phyloP scores from a whole-genome alignment of 2,113 vertebrate genomes.

The Ictidomys tridecemlineatus region DNA sequence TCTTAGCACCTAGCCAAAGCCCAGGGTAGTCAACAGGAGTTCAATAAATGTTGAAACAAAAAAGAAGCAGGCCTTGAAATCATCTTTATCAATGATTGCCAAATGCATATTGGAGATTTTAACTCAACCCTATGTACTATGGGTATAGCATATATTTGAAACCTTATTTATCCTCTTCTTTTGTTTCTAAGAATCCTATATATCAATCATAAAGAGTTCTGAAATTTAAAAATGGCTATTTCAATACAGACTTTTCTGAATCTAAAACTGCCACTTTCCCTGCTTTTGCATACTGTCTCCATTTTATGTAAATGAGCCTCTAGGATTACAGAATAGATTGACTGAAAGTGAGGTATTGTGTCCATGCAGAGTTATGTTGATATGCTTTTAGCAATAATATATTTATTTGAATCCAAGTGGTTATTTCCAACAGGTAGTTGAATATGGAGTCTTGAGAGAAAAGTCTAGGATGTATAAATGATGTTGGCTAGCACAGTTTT shows the following conservation, averaged over 20 bases:
- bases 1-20: neutral
- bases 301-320: neutral
- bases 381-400: neutral
- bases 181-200: slow-evolving; percentile 24
- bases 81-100: neutral
- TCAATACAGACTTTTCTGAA: neutral
- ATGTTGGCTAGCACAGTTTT: neutral
- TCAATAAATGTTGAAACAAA: neutral
- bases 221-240: slow-evolving; percentile 26
- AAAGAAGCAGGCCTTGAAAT: neutral
- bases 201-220: slow-evolving; percentile 11
- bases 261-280: neutral
- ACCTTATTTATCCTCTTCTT: neutral
- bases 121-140: neutral
- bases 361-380: neutral
- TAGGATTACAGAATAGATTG: slow-evolving; percentile 22
- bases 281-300: neutral
- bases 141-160: slow-evolving; percentile 12
- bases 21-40: neutral
- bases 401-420: slow-evolving; percentile 27
- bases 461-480: neutral
- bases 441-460: slow-evolving; percentile 12
- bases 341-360: slow-evolving; percentile 1
- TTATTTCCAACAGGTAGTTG: neutral
- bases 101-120: slow-evolving; percentile 19